phyloP scores from a whole-genome alignment of 2,888 invertebrate species.

The Resseliella maxima region DNA sequence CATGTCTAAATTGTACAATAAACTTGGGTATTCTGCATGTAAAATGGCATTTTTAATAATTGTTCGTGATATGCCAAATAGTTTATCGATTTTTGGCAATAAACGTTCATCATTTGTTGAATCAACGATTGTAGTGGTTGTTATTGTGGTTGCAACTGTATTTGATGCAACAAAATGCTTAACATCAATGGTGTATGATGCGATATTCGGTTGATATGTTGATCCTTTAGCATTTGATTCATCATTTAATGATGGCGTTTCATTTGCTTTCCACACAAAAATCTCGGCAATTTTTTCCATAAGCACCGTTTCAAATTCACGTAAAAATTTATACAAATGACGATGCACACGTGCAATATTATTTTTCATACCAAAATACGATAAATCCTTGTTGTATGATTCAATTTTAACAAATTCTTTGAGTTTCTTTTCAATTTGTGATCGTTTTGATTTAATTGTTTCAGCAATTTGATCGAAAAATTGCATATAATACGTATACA shows the following conservation, averaged over 20 bases:
- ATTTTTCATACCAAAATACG: slow-evolving; percentile 92
- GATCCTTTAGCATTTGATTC: slow-evolving; percentile 63
- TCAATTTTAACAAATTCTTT: slow-evolving; percentile 95
- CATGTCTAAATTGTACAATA: slow-evolving; percentile 75
- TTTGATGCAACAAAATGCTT: slow-evolving; percentile 66
- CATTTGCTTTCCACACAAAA: slow-evolving; percentile 65
- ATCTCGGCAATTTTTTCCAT: slow-evolving; percentile 65
- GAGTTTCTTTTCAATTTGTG: slow-evolving; percentile 91
- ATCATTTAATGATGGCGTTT: slow-evolving; percentile 57
- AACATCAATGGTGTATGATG: slow-evolving; percentile 64
- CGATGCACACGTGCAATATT: slow-evolving; percentile 90
- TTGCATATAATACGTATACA: slow-evolving; percentile 85
- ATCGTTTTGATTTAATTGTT: slow-evolving; percentile 75
- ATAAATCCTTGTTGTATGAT: slow-evolving; percentile 93
- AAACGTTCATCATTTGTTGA: slow-evolving; percentile 58
- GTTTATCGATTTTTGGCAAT: slow-evolving; percentile 65
- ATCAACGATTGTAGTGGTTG: background rate
- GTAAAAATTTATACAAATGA: slow-evolving; percentile 85
- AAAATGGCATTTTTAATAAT: slow-evolving; percentile 75
- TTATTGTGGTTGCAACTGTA: background rate
- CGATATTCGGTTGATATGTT: slow-evolving; percentile 64
- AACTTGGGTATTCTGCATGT: slow-evolving; percentile 71
- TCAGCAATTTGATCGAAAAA: slow-evolving; percentile 75
- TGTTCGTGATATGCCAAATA: slow-evolving; percentile 73
- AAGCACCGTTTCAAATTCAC: slow-evolving; percentile 79